phyloP scores from a whole-genome alignment of 2,888 invertebrate species.

The Portevinia maculata region DNA sequence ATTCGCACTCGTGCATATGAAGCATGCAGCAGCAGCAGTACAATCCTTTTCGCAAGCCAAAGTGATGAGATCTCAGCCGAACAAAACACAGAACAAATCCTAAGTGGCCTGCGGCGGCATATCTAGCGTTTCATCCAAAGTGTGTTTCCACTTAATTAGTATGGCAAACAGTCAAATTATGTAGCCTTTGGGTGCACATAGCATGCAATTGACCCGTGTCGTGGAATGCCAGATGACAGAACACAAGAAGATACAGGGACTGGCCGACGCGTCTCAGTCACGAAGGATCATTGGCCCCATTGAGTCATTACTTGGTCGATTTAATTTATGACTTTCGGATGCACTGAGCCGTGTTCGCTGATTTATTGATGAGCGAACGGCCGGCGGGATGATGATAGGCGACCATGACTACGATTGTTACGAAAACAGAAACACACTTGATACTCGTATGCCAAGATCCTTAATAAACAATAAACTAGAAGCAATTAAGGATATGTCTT shows the following conservation, averaged over 20 bases:
- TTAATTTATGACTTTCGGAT: constrained; percentile 63
- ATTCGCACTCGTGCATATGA: neutral
- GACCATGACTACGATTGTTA: neutral
- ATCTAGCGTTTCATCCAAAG: constrained; percentile 44
- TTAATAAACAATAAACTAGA: constrained; percentile 38
- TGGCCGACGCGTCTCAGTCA: constrained; percentile 5
- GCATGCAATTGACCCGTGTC: constrained; percentile 62
- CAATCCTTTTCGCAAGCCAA: constrained; percentile 32
- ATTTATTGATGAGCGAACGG: constrained; percentile 32
- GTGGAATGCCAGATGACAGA: constrained; percentile 65
- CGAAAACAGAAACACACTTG: neutral
- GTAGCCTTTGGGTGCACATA: constrained; percentile 38
- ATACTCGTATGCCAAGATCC: neutral
- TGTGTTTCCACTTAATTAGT: constrained; percentile 73
- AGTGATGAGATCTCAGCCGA: constrained; percentile 37
- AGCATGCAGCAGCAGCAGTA: neutral
- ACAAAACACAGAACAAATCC: constrained; percentile 24
- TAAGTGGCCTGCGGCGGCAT: constrained; percentile 34
- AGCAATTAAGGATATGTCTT: constrained; percentile 32
- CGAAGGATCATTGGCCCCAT: constrained; percentile 48
- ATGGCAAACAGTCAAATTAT: constrained; percentile 68
- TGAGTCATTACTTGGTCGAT: constrained; percentile 39
- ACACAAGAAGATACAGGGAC: constrained; percentile 17
- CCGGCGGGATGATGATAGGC: constrained; percentile 16
- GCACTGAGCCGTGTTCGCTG: constrained; percentile 38